Percentiles rank a stretch among this genome's conserved stretches.
Conservation (phyloP, 2,113 vertebrate genomes). For the Cyrtonyx montezumae region DNA sequence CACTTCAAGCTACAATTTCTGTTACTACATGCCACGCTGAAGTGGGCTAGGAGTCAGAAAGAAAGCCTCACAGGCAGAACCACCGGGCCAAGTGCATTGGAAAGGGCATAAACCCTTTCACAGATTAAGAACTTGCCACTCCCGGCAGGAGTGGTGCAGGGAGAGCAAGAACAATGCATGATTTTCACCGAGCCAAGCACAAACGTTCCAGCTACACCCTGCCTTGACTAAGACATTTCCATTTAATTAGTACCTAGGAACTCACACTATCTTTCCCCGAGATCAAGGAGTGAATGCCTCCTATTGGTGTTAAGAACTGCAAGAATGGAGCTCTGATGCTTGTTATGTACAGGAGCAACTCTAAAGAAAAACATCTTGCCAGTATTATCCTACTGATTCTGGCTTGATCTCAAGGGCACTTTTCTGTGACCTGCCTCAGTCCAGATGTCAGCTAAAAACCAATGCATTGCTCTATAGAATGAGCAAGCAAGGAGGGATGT, state of each 20-base stretch:
- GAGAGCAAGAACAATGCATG: not conserved
- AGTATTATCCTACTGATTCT: not conserved
- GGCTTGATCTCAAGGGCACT: constrained; percentile 5
- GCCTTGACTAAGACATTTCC: not conserved
- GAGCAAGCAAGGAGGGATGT: not conserved
- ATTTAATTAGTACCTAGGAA: not conserved
- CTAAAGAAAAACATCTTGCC: not conserved
- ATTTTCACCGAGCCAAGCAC: not conserved
- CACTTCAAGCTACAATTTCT: not conserved
- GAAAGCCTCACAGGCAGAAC: not conserved
- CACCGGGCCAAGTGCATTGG: not conserved
- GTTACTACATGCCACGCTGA: not conserved
- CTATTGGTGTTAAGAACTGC: not conserved
- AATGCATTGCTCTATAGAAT: not conserved
- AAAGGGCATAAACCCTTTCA: not conserved
- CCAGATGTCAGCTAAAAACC: not conserved
- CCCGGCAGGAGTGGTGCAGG: not conserved
- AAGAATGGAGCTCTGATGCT: not conserved
- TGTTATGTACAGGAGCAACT: not conserved
- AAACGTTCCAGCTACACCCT: not conserved
- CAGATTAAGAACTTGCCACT: not conserved
- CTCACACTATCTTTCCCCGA: not conserved
- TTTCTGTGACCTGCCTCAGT: constrained; percentile 12
- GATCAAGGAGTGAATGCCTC: not conserved
- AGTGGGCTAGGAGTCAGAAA: not conserved